These are phyloP conservation scores for Polyergus mexicanus DNA, from an alignment of 1,140 invertebrate species.

Conservation along the genomic window DNA sequence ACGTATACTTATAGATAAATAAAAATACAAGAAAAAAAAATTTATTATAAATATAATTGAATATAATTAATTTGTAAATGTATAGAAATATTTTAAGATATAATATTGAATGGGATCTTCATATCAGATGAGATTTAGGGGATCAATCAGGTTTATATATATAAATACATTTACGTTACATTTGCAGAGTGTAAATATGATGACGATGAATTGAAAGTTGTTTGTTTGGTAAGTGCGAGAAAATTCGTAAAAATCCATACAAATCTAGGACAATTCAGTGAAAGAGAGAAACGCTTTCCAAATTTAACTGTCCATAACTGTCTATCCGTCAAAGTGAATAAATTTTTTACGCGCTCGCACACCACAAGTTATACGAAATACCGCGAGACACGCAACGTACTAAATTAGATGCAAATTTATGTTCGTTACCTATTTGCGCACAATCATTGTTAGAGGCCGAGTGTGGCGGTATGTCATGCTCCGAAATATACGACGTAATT, in stretches of 20 bases:
- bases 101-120: too few species aligned
- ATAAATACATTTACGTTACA: not conserved
- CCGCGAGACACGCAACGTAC: not conserved
- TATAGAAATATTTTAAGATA: too few species aligned
- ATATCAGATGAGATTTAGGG: too few species aligned
- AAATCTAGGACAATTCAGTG: not conserved
- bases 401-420: slow-evolving; percentile 4
- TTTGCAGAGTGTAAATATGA: not conserved
- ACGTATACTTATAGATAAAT: not conserved
- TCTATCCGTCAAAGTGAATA: not conserved
- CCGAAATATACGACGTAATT: slow-evolving; percentile 35
- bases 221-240: not conserved
- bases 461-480: not conserved
- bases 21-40: not conserved
- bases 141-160: not conserved
- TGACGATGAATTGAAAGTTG: slow-evolving; percentile 11
- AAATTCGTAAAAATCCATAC: not conserved
- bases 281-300: slow-evolving; percentile 11
- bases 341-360: not conserved
- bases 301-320: slow-evolving; percentile 12
- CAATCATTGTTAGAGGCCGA: not conserved
- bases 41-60: not conserved
- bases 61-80: too few species aligned
- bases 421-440: not conserved
- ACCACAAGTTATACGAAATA: not conserved